Percentiles rank a stretch among this genome's conserved stretches.
Evolutionary conservation across 1,140 invertebrate genomes (phyloP).

Genomic region (Leptestheria dahalacensis): DNA sequence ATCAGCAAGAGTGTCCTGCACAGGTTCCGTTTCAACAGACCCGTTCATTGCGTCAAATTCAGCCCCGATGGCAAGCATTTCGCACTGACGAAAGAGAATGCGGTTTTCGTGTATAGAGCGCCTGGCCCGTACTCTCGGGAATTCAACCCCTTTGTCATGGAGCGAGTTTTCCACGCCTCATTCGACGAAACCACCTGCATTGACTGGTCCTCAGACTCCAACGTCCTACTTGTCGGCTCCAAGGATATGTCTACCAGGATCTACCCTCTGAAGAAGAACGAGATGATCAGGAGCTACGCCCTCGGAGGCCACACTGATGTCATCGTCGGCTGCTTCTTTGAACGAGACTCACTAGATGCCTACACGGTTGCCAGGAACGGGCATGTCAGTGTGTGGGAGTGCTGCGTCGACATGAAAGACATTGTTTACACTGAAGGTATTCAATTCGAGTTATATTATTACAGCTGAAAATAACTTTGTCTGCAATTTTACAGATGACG

Average conservation of each 20-base stretch:
- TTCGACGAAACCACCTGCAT: conserved; percentile 67
- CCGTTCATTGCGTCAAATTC: conserved; percentile 63
- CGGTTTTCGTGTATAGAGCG: conserved; percentile 74
- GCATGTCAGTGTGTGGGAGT: conserved; percentile 73
- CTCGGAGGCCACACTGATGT: conserved; percentile 64
- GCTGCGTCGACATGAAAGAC: conserved; percentile 50
- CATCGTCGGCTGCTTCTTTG: conserved; percentile 76
- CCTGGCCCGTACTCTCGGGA: conserved; percentile 61
- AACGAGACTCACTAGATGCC: conserved; percentile 63
- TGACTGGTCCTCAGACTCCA: conserved; percentile 84
- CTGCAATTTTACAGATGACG: conserved; percentile 5
- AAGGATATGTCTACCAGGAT: conserved; percentile 73
- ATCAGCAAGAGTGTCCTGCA: conserved; percentile 69
- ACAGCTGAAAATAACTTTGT: not conserved
- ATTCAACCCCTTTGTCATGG: conserved; percentile 77
- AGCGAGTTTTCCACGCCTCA: conserved; percentile 60
- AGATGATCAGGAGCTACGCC: conserved; percentile 53
- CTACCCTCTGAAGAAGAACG: conserved; percentile 53
- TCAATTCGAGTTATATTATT: conserved; percentile 26
- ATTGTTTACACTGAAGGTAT: conserved; percentile 34
- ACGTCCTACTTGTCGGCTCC: conserved; percentile 64
- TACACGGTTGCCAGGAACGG: conserved; percentile 55
- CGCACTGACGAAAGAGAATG: conserved; percentile 71
- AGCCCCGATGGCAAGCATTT: conserved; percentile 88
- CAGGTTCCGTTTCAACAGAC: conserved; percentile 62